Percentiles rank a stretch among this genome's conserved stretches.
phyloP scores from a whole-genome alignment of 1,140 invertebrate species.

The Cyrtorhinus lividipennis region DNA sequence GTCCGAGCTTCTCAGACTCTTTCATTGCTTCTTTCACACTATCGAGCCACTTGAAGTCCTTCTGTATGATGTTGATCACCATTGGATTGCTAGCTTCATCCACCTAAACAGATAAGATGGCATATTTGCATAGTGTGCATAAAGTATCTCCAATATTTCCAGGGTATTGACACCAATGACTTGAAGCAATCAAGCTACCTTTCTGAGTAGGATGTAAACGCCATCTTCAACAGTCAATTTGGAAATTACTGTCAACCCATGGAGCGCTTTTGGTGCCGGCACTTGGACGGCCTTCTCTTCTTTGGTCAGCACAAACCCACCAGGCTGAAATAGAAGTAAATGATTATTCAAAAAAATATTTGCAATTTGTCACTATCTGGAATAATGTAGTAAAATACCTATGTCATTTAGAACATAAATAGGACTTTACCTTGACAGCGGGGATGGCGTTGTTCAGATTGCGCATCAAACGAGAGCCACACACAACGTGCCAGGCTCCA shows the following conservation, averaged over 20 bases:
- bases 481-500: neutral
- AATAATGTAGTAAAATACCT: no score
- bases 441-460: conserved; percentile 44
- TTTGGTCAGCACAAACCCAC: conserved; percentile 63
- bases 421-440: neutral
- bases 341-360: no score
- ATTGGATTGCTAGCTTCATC: conserved; percentile 22
- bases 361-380: no score
- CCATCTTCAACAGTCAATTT: conserved; percentile 41
- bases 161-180: neutral
- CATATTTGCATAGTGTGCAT: neutral
- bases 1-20: conserved; percentile 37
- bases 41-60: conserved; percentile 67
- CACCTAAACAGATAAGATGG: neutral
- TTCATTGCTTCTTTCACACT: conserved; percentile 53
- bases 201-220: conserved; percentile 43
- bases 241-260: conserved; percentile 36
- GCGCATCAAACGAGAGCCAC: conserved; percentile 30
- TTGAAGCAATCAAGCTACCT: conserved; percentile 20
- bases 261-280: conserved; percentile 30
- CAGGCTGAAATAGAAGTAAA: conserved; percentile 33
- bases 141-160: neutral
- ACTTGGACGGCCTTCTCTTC: conserved; percentile 43
- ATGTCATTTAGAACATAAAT: neutral
- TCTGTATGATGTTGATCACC: conserved; percentile 46